Conservation (phyloP, 1,140 invertebrate genomes). For the Nephotettix cincticeps region DNA sequence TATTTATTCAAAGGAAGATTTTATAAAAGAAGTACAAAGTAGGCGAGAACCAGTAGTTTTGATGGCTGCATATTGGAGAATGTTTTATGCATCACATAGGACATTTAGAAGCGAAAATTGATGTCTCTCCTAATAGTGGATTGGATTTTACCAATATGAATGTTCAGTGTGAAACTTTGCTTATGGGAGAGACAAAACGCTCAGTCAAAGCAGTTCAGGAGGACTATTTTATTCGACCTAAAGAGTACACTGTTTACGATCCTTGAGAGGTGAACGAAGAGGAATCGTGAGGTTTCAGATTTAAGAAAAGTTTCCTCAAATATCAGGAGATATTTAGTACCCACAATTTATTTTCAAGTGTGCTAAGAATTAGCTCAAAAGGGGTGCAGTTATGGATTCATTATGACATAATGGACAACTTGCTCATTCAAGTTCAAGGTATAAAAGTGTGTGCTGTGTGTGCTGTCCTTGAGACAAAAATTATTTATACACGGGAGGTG, state of each 20-base stretch:
- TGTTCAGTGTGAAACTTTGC: slow-evolving; percentile 56
- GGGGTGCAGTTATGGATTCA: slow-evolving; percentile 60
- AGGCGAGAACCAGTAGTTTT: slow-evolving; percentile 42
- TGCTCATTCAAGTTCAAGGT: slow-evolving; percentile 57
- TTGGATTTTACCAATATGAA: slow-evolving; percentile 61
- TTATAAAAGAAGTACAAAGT: slow-evolving; percentile 1
- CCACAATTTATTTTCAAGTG: slow-evolving; percentile 59
- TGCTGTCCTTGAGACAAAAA: slow-evolving; percentile 55
- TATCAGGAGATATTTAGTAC: slow-evolving; percentile 52
- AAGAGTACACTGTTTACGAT: slow-evolving; percentile 56
- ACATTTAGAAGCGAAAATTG: slow-evolving; percentile 53
- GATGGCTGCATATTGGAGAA: slow-evolving; percentile 52
- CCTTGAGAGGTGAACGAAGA: slow-evolving; percentile 54
- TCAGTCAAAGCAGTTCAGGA: slow-evolving; percentile 37
- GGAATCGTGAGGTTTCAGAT: slow-evolving; percentile 56
- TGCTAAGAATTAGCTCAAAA: slow-evolving; percentile 56
- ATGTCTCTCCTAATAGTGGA: slow-evolving; percentile 49
- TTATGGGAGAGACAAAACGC: slow-evolving; percentile 50
- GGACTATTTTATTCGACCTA: slow-evolving; percentile 47
- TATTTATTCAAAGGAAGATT: slow-evolving; percentile 9
- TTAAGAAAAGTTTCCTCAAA: slow-evolving; percentile 52
- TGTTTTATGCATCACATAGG: slow-evolving; percentile 48
- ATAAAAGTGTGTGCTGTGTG: slow-evolving; percentile 54
- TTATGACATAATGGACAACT: slow-evolving; percentile 65
- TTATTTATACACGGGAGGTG: slow-evolving; percentile 57